Evolutionary conservation across 2,113 vertebrate genomes (phyloP).

Genomic region (Myrmecobius fasciatus): DNA sequence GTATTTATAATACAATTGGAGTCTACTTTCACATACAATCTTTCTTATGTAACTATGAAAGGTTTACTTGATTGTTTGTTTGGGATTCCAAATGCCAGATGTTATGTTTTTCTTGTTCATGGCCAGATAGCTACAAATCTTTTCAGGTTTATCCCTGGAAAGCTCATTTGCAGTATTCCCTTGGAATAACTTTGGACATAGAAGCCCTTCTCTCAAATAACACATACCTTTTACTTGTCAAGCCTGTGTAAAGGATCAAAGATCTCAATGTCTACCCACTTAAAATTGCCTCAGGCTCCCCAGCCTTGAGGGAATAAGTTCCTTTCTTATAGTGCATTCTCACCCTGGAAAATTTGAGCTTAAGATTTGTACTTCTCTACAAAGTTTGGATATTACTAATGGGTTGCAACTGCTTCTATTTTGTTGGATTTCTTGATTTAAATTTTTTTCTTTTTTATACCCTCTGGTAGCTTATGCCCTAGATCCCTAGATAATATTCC

Average conservation of each 20-base stretch:
- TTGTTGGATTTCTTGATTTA: not conserved
- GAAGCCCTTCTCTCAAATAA: not conserved
- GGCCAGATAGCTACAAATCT: not conserved
- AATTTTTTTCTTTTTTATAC: not conserved
- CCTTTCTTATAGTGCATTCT: not conserved
- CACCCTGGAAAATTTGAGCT: not conserved
- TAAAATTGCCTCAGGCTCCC: not conserved
- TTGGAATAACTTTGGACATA: not conserved
- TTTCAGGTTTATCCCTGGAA: not conserved
- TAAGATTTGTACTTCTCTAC: not conserved
- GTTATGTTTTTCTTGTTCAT: not conserved
- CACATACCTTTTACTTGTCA: fast-evolving
- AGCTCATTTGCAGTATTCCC: too few species aligned
- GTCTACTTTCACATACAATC: not conserved
- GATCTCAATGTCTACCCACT: not conserved
- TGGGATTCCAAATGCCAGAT: not conserved
- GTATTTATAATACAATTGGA: not conserved
- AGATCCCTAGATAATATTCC: not conserved
- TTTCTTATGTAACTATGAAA: not conserved
- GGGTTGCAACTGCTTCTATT: not conserved
- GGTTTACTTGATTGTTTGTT: not conserved
- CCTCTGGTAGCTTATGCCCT: not conserved
- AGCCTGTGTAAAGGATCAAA: fast-evolving
- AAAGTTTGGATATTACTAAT: not conserved
- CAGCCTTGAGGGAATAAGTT: not conserved